These are phyloP conservation scores for Notodonta dromedarius DNA, from an alignment of 2,888 invertebrate species.

Conservation along the genomic window DNA sequence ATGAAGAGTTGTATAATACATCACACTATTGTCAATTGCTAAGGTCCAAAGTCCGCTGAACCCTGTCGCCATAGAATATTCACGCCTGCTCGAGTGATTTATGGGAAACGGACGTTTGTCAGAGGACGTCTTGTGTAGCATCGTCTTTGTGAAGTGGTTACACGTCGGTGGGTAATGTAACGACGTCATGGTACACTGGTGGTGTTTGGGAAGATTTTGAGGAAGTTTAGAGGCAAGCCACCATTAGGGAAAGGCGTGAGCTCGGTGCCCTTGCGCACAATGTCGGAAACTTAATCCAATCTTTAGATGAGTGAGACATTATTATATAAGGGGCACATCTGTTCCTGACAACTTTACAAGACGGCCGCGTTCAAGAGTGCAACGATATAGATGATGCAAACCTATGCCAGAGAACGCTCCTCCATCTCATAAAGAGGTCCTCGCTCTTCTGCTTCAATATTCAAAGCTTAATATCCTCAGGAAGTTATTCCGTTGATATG, in stretches of 20 bases:
- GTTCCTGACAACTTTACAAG: too few relatives aligned
- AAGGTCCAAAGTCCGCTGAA: conserved; percentile 18
- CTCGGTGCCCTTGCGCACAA: background rate
- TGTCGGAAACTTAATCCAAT: too few relatives aligned
- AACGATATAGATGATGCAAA: too few relatives aligned
- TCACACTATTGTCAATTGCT: background rate
- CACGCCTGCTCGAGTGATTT: conserved; percentile 21
- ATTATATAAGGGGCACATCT: too few relatives aligned
- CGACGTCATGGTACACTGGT: background rate
- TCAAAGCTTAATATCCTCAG: too few relatives aligned
- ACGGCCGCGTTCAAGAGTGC: too few relatives aligned
- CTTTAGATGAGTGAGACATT: too few relatives aligned
- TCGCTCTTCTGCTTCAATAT: too few relatives aligned
- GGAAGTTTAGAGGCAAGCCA: background rate
- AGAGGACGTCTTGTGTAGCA: conserved; percentile 11
- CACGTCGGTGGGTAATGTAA: conserved; percentile 16
- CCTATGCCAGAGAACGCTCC: too few relatives aligned
- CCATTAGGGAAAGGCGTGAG: background rate
- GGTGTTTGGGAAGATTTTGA: background rate
- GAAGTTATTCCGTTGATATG: too few relatives aligned
- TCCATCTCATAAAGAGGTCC: too few relatives aligned
- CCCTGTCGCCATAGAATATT: conserved; percentile 24
- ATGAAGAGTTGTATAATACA: background rate
- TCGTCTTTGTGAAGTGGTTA: conserved; percentile 16
- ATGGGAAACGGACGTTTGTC: conserved; percentile 16